phyloP scores from a whole-genome alignment of 2,113 vertebrate species.

The Desmodus rotundus region DNA sequence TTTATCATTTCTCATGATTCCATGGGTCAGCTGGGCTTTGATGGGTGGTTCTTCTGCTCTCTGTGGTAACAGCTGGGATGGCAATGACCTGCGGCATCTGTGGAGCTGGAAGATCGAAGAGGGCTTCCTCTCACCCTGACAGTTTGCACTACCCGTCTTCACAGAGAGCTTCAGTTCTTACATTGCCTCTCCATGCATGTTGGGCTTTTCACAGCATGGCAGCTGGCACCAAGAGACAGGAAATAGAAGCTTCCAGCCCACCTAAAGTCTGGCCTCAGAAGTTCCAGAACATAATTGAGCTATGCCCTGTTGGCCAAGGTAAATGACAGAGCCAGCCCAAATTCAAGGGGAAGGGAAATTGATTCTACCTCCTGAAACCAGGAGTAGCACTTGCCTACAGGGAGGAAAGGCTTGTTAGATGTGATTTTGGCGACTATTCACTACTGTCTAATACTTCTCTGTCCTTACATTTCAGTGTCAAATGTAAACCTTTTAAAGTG shows the following conservation, averaged over 20 bases:
- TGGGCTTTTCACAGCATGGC: background rate
- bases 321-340: background rate
- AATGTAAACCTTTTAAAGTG: background rate
- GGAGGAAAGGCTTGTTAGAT: background rate
- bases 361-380: background rate
- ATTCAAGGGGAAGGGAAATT: background rate
- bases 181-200: background rate
- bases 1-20: background rate
- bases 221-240: background rate
- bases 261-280: background rate
- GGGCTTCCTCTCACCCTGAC: background rate
- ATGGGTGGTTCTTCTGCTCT: background rate
- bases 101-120: background rate
- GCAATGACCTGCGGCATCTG: accelerated
- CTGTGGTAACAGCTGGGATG: accelerated
- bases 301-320: background rate
- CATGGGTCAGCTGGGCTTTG: background rate
- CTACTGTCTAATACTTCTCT: background rate
- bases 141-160: background rate
- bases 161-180: background rate
- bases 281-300: background rate
- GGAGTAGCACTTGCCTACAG: background rate
- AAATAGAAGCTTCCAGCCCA: background rate
- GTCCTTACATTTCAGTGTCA: background rate
- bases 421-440: background rate